Conservation (phyloP, 2,797 vertebrate species). For the Microchirus variegatus region DNA sequence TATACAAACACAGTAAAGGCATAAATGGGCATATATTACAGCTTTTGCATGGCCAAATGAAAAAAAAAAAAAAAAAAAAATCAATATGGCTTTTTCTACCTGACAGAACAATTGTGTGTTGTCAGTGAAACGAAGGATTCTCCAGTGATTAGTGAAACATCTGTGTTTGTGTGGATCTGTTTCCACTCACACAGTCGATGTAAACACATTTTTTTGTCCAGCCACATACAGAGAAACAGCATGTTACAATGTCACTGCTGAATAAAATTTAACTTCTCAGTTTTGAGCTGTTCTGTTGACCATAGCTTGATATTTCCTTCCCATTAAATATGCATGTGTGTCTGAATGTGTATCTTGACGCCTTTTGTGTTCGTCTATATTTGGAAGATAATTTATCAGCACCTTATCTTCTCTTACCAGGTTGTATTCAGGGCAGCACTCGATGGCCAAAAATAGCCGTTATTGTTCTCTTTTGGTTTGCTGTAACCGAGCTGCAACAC, state of each 20-base stretch:
- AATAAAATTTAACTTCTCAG: not conserved
- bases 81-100: too few species aligned
- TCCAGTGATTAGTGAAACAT: not conserved
- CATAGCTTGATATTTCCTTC: not conserved
- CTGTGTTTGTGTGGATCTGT: constrained; percentile 9
- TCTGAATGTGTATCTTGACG: constrained; percentile 3
- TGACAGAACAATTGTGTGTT: too few species aligned
- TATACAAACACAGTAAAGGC: too few species aligned
- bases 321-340: not conserved
- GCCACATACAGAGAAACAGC: constrained; percentile 13
- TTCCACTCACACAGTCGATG: constrained; percentile 2
- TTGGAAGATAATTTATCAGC: constrained; percentile 27
- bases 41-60: too few species aligned
- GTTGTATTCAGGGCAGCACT: constrained; percentile 20
- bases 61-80: too few species aligned
- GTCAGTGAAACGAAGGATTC: too few species aligned
- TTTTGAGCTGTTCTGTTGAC: not conserved
- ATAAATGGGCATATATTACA: too few species aligned
- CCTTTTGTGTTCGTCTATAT: constrained; percentile 4
- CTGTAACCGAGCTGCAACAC: constrained; percentile 6
- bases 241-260: not conserved
- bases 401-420: constrained; percentile 34
- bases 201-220: not conserved
- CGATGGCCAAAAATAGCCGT: constrained; percentile 13
- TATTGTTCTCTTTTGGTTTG: constrained; percentile 10